A percentile compares a stretch with the other conserved stretches of the same genome.
Evolutionary conservation across 2,888 invertebrate genomes (phyloP).

Genomic region (Ophioninae sp.): DNA sequence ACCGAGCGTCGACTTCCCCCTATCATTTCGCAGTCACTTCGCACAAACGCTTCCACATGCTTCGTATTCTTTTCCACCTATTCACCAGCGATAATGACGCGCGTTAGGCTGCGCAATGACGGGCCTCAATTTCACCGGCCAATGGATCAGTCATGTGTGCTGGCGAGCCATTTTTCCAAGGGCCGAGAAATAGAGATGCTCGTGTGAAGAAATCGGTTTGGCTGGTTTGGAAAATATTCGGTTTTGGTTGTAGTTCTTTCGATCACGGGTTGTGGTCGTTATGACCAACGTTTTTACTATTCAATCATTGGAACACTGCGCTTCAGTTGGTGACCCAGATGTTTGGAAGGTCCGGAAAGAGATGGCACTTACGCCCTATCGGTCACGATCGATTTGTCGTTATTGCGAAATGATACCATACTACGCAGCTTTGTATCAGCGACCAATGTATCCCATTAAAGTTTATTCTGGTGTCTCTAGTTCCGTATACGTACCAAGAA

Average conservation of each 20-base stretch:
- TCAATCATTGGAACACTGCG: background rate
- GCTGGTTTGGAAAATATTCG: background rate
- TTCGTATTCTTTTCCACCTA: slow-evolving; percentile 3
- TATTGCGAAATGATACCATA: slow-evolving; percentile 14
- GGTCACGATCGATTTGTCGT: slow-evolving; percentile 53
- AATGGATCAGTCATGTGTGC: background rate
- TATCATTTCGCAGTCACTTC: slow-evolving; percentile 14
- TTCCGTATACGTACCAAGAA: slow-evolving; percentile 60
- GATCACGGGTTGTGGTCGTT: background rate
- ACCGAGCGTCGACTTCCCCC: background rate
- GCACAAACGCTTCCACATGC: slow-evolving; percentile 14
- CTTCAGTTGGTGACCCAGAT: slow-evolving; percentile 15
- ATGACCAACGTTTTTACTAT: background rate
- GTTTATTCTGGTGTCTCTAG: slow-evolving; percentile 51
- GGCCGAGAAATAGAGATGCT: background rate
- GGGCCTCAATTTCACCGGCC: background rate
- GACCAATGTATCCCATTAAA: slow-evolving; percentile 21
- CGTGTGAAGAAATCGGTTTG: background rate
- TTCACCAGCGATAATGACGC: slow-evolving; percentile 23
- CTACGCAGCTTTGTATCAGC: slow-evolving; percentile 7
- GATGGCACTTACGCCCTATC: slow-evolving; percentile 11
- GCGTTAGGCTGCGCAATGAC: slow-evolving; percentile 15
- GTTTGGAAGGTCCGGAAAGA: slow-evolving; percentile 8
- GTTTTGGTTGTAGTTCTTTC: background rate
- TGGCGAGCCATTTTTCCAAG: background rate